These are phyloP conservation scores for Porites divaricata DNA, from an alignment of 92 coral and sea anemone genomes.

Conservation along the genomic window DNA sequence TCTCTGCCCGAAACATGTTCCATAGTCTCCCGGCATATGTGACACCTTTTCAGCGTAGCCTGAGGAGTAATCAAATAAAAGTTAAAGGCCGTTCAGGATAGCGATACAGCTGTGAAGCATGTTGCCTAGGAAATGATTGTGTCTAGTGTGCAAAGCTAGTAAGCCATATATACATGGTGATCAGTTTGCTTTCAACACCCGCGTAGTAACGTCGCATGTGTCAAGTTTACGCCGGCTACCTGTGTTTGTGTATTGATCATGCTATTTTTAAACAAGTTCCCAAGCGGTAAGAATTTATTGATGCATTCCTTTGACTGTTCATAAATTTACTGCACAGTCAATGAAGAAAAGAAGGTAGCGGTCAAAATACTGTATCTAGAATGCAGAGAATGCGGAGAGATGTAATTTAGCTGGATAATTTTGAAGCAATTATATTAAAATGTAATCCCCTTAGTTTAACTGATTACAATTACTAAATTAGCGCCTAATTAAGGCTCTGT, in stretches of 20 bases:
- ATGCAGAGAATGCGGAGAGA: too few relatives aligned
- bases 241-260: not conserved
- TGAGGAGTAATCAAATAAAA: too few relatives aligned
- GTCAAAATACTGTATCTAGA: not conserved
- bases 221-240: not conserved
- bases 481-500: not conserved
- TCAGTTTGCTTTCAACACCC: too few relatives aligned
- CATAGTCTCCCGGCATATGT: too few relatives aligned
- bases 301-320: not conserved
- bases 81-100: too few relatives aligned
- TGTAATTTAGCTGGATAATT: not conserved
- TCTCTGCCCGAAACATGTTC: too few relatives aligned
- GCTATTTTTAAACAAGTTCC: not conserved
- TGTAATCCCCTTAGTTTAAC: not conserved
- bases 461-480: conserved; percentile 1
- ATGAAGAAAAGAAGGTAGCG: not conserved
- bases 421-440: not conserved
- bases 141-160: too few relatives aligned
- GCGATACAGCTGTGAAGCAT: too few relatives aligned
- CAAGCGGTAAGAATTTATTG: not conserved
- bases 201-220: too few relatives aligned
- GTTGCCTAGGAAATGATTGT: too few relatives aligned
- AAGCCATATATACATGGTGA: too few relatives aligned
- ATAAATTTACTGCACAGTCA: not conserved
- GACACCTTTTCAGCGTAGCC: too few relatives aligned